Conservation (phyloP, 2,797 vertebrate genomes). For the Spea hammondii region DNA sequence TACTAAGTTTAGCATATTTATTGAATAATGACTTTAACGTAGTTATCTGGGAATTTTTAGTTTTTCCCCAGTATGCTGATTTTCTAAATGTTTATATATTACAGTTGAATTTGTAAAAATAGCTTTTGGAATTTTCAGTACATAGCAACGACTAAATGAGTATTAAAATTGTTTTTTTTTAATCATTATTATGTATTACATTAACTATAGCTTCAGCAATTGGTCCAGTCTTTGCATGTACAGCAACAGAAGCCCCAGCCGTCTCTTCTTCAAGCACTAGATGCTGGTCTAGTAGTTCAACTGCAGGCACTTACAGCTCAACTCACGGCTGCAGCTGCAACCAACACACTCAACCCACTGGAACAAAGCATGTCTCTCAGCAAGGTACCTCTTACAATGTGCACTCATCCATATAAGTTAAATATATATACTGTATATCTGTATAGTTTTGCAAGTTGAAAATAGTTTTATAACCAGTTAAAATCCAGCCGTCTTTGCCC, state of each 20-base stretch:
- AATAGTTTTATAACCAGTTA: too few species aligned
- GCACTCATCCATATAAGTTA: not conserved
- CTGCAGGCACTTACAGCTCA: conserved; percentile 96
- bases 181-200: conserved; percentile 14
- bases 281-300: conserved; percentile 94
- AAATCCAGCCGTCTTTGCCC: too few species aligned
- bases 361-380: conserved; percentile 95
- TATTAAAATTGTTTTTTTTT: not conserved
- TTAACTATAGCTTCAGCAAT: conserved; percentile 84
- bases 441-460: too few species aligned
- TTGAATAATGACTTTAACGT: too few species aligned
- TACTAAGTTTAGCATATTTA: too few species aligned
- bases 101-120: too few species aligned
- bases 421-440: too few species aligned
- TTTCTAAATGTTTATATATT: too few species aligned
- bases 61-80: too few species aligned
- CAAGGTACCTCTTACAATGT: conserved; percentile 74
- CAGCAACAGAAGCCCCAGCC: conserved; percentile 98
- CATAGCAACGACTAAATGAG: too few species aligned
- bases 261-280: conserved; percentile 91
- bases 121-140: too few species aligned
- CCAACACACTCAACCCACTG: conserved; percentile 87
- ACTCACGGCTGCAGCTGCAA: conserved; percentile 90
- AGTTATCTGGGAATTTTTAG: too few species aligned
- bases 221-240: conserved; percentile 94